Percentiles rank a stretch among this genome's conserved stretches.
phyloP scores from a whole-genome alignment of 2,113 vertebrate genomes.

The Cardinalis cardinalis region DNA sequence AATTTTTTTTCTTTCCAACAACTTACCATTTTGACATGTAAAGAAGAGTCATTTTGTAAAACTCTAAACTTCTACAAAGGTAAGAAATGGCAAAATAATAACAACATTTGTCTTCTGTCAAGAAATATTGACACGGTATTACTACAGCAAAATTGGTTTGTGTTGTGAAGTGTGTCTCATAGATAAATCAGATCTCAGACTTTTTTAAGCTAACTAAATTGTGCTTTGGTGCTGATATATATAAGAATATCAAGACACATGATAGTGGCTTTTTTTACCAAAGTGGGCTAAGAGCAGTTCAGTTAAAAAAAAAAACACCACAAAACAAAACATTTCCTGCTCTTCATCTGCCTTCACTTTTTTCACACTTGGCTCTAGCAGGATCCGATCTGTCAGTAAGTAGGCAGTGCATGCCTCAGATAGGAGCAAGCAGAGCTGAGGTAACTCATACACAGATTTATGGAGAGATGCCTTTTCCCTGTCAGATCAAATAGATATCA shows the following conservation, averaged over 20 bases:
- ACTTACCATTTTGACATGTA: slow-evolving; percentile 73
- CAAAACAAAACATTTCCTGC: not conserved
- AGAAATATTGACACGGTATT: slow-evolving; percentile 90
- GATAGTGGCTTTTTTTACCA: not conserved
- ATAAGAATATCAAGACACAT: slow-evolving; percentile 35
- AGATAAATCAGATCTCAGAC: slow-evolving; percentile 83
- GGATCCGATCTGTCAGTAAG: not conserved
- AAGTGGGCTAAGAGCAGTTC: slow-evolving; percentile 3
- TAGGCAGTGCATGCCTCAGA: not conserved
- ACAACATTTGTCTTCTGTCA: slow-evolving; percentile 96
- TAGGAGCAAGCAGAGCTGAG: not conserved
- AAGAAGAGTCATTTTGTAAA: slow-evolving; percentile 79
- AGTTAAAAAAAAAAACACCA: not conserved
- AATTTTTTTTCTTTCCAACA: slow-evolving; percentile 46
- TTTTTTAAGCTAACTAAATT: slow-evolving; percentile 69
- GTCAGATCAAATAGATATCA: not conserved
- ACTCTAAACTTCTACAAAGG: slow-evolving; percentile 82
- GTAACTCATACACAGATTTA: not conserved
- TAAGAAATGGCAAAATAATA: slow-evolving; percentile 92
- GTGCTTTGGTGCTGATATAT: slow-evolving; percentile 61
- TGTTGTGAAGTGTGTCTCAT: slow-evolving; percentile 88
- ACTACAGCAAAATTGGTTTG: slow-evolving; percentile 92
- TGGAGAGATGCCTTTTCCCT: not conserved
- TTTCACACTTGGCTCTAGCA: not conserved
- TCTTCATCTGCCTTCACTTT: not conserved